Evolutionary conservation across 2,888 invertebrate genomes (phyloP), one percentile per base, ranked within the genome.

Genomic region (Tenthredo livida): DNA sequence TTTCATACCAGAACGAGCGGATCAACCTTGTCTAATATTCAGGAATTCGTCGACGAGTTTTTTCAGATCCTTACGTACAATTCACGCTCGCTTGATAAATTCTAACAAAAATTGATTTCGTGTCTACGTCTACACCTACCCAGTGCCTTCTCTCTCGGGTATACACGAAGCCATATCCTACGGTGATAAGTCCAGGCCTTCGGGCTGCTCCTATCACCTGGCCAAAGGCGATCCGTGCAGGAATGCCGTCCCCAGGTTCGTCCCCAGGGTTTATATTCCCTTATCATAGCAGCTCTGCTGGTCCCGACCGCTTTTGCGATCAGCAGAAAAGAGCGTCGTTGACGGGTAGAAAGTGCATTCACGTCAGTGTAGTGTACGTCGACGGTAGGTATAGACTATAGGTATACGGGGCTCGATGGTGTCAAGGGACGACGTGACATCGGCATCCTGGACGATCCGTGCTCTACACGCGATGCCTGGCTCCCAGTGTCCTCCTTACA

Each of bases 361-460:
- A 37, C 33, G 33, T 70, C 17, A n/a, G 17, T 40, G 40, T 21
- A 21, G 33, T 4, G 21, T 4, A 72, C 21, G 40, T 40, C 73
- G 40, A 25, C 43, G 40, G 33, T 70, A 5, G 37, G 70, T 37
- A 37, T 40, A 17, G 1, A 0, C 9, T 40, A 17, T 7, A 0
- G 54, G 17, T 50, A 17, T 70, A 10, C 7, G 17, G 21, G 33
- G 3, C 43, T n/a, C 43, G 43, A 43, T 73, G 73, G 73, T 73
- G 73, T 73, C 73, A 73, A 73, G 73, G 73, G 33, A 54, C 29
- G 77, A 54, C 33, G 77, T 54, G 77, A 54, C 77, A 77, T 77
- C 77, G 77, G 50, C 77, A 54, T 77, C 77, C 77, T 29, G 77
- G 54, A 17, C 17, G 77, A 77, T 77, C 50, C 50, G 17, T 73